A percentile compares a stretch with the other conserved stretches of the same genome.
phyloP scores from a whole-genome alignment of 2,888 invertebrate genomes.

The Cantharis flavilabris region DNA sequence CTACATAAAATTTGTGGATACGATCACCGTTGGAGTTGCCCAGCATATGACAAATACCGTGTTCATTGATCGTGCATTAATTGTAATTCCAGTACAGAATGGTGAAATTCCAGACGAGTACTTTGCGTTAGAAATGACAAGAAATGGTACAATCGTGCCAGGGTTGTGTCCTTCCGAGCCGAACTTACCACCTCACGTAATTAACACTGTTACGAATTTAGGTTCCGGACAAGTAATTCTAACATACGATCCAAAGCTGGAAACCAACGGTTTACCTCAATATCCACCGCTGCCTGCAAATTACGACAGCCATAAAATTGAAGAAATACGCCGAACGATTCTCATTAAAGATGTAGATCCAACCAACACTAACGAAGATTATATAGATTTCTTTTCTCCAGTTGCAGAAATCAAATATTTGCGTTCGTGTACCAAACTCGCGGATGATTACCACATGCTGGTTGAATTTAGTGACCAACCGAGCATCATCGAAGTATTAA shows the following conservation, averaged over 20 bases:
- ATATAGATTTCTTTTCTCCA: conserved; percentile 85
- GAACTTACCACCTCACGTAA: conserved; percentile 86
- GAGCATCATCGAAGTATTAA: conserved; percentile 82
- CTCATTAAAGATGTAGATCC: conserved; percentile 81
- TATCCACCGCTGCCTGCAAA: conserved; percentile 91
- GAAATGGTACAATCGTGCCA: conserved; percentile 86
- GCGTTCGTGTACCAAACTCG: conserved; percentile 84
- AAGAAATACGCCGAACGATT: conserved; percentile 94
- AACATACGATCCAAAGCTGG: conserved; percentile 88
- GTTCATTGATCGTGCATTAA: conserved; percentile 95
- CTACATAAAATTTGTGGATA: conserved; percentile 93
- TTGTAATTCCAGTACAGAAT: conserved; percentile 88
- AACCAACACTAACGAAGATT: conserved; percentile 71
- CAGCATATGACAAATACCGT: conserved; percentile 99
- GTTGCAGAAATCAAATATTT: conserved; percentile 96
- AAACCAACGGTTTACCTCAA: conserved; percentile 78
- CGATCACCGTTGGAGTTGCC: conserved; percentile 87
- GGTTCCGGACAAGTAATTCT: conserved; percentile 80
- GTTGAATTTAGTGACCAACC: conserved; percentile 94
- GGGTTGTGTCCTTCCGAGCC: conserved; percentile 83
- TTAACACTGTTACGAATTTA: conserved; percentile 83
- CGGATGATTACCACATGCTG: conserved; percentile 79
- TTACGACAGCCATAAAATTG: conserved; percentile 86
- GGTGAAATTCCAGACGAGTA: conserved; percentile 96
- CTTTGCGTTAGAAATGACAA: conserved; percentile 88